These are phyloP conservation scores for Calliopum simillimum DNA, from an alignment of 2,888 invertebrate genomes.

Conservation along the genomic window DNA sequence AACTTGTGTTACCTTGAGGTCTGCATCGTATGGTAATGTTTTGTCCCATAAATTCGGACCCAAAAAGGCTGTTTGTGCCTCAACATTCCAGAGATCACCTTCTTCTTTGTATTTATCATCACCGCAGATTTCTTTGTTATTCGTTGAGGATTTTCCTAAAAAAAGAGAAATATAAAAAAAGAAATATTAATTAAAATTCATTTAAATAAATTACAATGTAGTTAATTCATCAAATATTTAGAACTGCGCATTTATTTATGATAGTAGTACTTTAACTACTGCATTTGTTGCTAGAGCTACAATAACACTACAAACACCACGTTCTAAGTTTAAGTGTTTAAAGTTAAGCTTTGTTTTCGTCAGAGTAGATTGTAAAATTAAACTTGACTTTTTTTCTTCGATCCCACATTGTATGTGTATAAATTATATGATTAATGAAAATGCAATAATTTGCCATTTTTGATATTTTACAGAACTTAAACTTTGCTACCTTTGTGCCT, in stretches of 20 bases:
- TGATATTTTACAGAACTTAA: no score
- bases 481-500: no score
- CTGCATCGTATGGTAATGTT: constrained; percentile 90
- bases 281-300: no score
- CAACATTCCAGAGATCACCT: constrained; percentile 87
- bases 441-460: no score
- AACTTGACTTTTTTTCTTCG: no score
- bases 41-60: constrained; percentile 97
- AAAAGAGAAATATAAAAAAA: constrained; percentile 27
- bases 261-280: no score
- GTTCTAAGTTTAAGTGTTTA: no score
- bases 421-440: no score
- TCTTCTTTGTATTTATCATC: constrained; percentile 81
- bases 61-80: constrained; percentile 94
- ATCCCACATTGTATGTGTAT: no score
- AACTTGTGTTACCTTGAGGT: constrained; percentile 91
- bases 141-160: constrained; percentile 72
- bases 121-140: constrained; percentile 68
- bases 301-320: no score
- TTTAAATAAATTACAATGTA: not conserved
- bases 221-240: not conserved
- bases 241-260: not conserved
- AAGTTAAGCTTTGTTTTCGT: no score
- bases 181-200: constrained; percentile 15
- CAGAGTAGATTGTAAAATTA: no score